phyloP scores from a whole-genome alignment of 2,888 invertebrate species.

The Limenitis camilla region DNA sequence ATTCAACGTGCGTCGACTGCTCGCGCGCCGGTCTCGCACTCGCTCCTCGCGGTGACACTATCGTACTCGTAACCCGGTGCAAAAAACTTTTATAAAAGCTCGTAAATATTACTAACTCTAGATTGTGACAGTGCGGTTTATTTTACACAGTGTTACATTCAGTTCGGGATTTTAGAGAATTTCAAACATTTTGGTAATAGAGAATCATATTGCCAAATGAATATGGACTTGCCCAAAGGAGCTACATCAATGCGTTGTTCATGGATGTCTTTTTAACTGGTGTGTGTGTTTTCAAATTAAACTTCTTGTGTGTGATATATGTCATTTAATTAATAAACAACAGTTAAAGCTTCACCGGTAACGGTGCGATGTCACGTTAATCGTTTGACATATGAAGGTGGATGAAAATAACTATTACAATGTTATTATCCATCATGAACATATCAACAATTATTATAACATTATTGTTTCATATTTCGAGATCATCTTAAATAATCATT shows the following conservation, averaged over 20 bases:
- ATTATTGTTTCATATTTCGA: neutral
- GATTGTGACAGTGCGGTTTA: constrained; percentile 39
- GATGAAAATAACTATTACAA: constrained; percentile 7
- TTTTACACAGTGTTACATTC: constrained; percentile 45
- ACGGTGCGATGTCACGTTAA: constrained; percentile 13
- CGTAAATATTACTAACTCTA: constrained; percentile 14
- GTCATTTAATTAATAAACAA: constrained; percentile 14
- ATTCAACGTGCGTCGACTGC: constrained; percentile 72
- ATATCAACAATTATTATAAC: neutral
- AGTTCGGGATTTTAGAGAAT: constrained; percentile 23
- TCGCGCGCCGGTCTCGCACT: constrained; percentile 66
- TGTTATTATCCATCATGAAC: neutral
- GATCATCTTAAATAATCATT: neutral
- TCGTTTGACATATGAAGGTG: constrained; percentile 21
- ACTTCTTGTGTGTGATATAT: constrained; percentile 9
- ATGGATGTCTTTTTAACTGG: constrained; percentile 74
- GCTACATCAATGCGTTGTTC: constrained; percentile 72
- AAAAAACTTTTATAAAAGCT: constrained; percentile 9
- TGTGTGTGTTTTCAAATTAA: constrained; percentile 48
- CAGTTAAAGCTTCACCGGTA: constrained; percentile 5
- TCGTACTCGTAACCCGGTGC: constrained; percentile 29
- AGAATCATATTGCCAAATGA: constrained; percentile 53
- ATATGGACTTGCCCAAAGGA: constrained; percentile 71
- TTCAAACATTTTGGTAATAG: constrained; percentile 38
- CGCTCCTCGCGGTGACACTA: constrained; percentile 52